Evolutionary conservation across 2,797 vertebrate species (phyloP).

Genomic region (Alca torda): DNA sequence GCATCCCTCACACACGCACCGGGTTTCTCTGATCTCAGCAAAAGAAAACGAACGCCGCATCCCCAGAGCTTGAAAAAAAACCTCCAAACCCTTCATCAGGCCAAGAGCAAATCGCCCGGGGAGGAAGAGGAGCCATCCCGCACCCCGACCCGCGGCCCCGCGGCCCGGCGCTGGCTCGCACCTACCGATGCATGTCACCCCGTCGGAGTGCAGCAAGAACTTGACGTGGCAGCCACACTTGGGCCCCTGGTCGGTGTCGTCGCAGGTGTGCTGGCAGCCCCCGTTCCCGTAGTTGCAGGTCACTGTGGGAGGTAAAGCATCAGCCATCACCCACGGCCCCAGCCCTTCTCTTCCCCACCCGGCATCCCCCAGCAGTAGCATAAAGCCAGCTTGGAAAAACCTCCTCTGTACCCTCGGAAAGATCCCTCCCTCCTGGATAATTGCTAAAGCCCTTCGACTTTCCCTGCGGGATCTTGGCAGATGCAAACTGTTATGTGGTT

Average conservation of each 20-base stretch:
- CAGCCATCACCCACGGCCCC: not conserved
- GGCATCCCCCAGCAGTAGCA: fast-evolving
- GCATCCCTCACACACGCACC: not conserved
- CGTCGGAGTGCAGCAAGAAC: constrained; percentile 92
- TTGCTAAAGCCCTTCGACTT: not conserved
- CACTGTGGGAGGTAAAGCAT: constrained; percentile 79
- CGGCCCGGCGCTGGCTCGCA: not conserved
- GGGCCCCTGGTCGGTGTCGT: constrained; percentile 94
- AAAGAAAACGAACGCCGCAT: fast-evolving
- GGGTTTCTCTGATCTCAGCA: not conserved
- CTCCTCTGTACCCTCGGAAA: fast-evolving
- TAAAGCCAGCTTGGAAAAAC: not conserved
- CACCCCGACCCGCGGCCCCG: fast-evolving
- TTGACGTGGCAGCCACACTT: constrained; percentile 96
- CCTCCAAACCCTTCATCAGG: not conserved
- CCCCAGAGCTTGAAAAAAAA: not conserved
- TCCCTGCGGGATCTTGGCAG: not conserved
- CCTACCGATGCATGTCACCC: constrained; percentile 98
- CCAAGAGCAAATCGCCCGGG: not conserved
- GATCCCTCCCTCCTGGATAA: not conserved
- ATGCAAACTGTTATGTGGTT: not conserved
- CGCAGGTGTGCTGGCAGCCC: constrained; percentile 97
- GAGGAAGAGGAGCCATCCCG: not conserved
- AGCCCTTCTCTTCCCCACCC: not conserved
- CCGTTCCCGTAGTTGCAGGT: constrained; percentile 99